Percentiles rank a stretch among this genome's conserved stretches.
Conservation (phyloP, 2,888 invertebrate species). For the Buathra laborator region DNA sequence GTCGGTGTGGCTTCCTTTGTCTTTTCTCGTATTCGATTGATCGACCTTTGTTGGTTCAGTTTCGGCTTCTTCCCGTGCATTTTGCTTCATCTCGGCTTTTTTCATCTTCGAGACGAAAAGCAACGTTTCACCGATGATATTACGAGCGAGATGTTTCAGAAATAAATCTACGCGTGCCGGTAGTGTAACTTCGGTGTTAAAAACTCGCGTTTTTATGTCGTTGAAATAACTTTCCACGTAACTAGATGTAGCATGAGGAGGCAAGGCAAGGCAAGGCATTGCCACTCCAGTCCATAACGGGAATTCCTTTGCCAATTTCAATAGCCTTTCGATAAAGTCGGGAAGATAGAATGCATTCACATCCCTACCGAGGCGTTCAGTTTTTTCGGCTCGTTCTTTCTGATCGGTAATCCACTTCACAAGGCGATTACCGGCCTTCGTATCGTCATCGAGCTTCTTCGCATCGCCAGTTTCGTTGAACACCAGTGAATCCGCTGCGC, state of each 20-base stretch:
- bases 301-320: constrained; percentile 12
- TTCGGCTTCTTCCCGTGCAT: constrained; percentile 18
- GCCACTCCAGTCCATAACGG: not conserved
- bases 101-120: constrained; percentile 18
- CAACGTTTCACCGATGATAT: constrained; percentile 20
- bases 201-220: constrained; percentile 33
- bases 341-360: constrained; percentile 44
- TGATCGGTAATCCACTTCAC: not conserved
- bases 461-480: not conserved
- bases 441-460: constrained; percentile 8
- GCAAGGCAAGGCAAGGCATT: too few relatives aligned
- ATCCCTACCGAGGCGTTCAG: not conserved
- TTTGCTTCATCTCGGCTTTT: constrained; percentile 6
- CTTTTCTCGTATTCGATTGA: not conserved
- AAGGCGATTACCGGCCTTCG: constrained; percentile 13
- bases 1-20: constrained; percentile 4
- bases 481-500: too few relatives aligned
- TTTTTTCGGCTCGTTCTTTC: not conserved
- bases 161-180: constrained; percentile 40
- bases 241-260: constrained; percentile 48
- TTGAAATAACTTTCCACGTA: constrained; percentile 47
- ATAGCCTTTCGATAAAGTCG: constrained; percentile 24
- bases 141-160: not conserved
- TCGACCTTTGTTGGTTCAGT: not conserved
- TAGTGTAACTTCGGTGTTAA: not conserved